Conservation (phyloP, 2,113 vertebrate species). For the Xyrauchen texanus region DNA sequence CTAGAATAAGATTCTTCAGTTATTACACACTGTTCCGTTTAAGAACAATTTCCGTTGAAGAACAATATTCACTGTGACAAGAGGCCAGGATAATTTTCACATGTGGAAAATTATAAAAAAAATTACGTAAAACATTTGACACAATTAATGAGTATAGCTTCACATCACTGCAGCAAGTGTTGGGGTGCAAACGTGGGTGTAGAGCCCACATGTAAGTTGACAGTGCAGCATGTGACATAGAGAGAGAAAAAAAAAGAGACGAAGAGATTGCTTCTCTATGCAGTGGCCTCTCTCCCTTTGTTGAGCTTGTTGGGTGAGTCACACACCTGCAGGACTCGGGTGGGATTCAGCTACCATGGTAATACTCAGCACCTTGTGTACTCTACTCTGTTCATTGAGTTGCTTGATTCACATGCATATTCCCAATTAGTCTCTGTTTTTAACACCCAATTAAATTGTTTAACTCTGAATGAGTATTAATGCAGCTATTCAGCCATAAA, state of each 20-base stretch:
- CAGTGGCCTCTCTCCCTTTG: constrained; percentile 46
- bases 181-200: constrained; percentile 13
- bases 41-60: no score
- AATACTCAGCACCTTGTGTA: constrained; percentile 48
- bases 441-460: constrained; percentile 20
- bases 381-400: constrained; percentile 47
- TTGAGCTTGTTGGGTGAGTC: constrained; percentile 53
- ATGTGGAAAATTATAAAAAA: background rate
- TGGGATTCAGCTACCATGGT: constrained; percentile 59
- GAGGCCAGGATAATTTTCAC: background rate
- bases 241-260: constrained; percentile 19
- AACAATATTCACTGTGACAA: background rate
- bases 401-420: constrained; percentile 42
- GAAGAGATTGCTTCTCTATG: constrained; percentile 42
- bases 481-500: background rate
- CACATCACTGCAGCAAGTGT: background rate
- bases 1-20: no score
- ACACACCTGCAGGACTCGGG: constrained; percentile 59
- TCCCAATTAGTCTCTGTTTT: background rate
- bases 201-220: constrained; percentile 44
- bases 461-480: background rate
- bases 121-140: background rate
- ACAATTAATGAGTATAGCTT: background rate
- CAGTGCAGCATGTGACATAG: constrained; percentile 43
- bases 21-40: no score